Evolutionary conservation across 1,140 invertebrate species (phyloP), one percentile per base, ranked within the genome.

Genomic region (Ips typographus): DNA sequence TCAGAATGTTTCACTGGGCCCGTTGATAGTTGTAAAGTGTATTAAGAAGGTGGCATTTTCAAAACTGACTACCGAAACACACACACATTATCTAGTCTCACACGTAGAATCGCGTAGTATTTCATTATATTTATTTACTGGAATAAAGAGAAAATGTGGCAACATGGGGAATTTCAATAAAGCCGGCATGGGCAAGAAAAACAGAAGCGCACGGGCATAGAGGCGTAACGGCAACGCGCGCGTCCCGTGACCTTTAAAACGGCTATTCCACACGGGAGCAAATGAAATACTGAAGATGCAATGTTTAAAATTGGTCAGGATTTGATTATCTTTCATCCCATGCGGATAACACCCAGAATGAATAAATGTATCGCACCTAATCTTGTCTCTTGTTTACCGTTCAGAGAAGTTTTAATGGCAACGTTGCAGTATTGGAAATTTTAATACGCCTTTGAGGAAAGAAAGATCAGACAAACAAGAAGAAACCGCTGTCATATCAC

Each of bases 161-260:
- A 56, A 56, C 53, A 8, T 56, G 53, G 53, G 2, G 6, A 49
- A 49, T 22, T 22, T 22, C 22, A 22, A 22, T 1, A 22, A 49
- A 22, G 44, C 7, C 6, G 6, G 44, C 44, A 49, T 22, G 6
- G 44, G 44, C 22, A 22, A 22, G 22, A 22, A 22, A 22, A 49
- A 49, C 44, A 49, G 44, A 8, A 22, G 44, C 22, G 22, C 36
- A 2, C 8, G 37, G 40, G 44, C 8, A 55, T 42, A 60, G 53
- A 51, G 49, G 60, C 40, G 58, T 61, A 55, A 53, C 65, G 47
- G 40, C 58, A 36, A 39, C 47, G 65, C 65, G 65, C 65, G 57
- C 65, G 65, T 61, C 42, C 43, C 67, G 60, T 69, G 67, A 69
- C 67, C 67, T 69, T 69, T 69, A 69, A 69, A 69, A 22, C 22